Evolutionary conservation across 2,113 vertebrate species (phyloP).

Genomic region (Stegastes partitus): DNA sequence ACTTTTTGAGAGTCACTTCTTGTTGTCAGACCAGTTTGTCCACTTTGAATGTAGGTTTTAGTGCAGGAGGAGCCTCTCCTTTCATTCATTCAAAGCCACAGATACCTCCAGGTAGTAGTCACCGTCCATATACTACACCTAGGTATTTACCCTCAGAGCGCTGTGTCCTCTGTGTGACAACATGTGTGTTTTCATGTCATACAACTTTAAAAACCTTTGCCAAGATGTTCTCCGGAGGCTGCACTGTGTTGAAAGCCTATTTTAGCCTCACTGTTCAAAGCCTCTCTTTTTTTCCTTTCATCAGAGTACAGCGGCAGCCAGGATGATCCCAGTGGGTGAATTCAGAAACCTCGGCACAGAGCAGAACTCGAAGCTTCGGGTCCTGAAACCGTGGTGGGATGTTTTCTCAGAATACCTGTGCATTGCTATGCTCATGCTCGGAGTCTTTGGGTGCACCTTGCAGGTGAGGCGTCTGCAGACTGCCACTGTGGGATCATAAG

Average conservation of each 20-base stretch:
- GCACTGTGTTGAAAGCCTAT: constrained; percentile 34
- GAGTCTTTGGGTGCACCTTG: constrained; percentile 92
- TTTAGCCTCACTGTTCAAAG: constrained; percentile 28
- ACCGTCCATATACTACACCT: not conserved
- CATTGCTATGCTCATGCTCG: constrained; percentile 92
- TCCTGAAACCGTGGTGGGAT: constrained; percentile 96
- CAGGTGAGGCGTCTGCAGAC: constrained; percentile 82
- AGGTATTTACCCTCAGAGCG: not conserved
- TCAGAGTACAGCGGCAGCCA: constrained; percentile 62
- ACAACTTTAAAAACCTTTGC: constrained; percentile 41
- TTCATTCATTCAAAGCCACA: constrained; percentile 7
- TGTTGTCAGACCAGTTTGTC: constrained; percentile 70
- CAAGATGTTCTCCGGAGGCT: constrained; percentile 33
- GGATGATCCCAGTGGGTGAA: constrained; percentile 92
- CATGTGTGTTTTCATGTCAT: constrained; percentile 16
- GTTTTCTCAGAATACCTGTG: constrained; percentile 92
- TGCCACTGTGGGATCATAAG: constrained; percentile 4
- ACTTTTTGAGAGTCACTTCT: constrained; percentile 1
- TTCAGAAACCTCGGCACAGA: constrained; percentile 87
- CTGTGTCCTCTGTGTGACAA: not conserved
- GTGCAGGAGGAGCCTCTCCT: no score
- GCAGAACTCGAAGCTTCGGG: constrained; percentile 87
- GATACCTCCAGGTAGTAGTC: not conserved
- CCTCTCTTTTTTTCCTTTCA: constrained; percentile 7
- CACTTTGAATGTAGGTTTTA: constrained; percentile 25